Evolutionary conservation across 2,113 vertebrate species (phyloP).

Genomic region (Probosciger aterrimus): DNA sequence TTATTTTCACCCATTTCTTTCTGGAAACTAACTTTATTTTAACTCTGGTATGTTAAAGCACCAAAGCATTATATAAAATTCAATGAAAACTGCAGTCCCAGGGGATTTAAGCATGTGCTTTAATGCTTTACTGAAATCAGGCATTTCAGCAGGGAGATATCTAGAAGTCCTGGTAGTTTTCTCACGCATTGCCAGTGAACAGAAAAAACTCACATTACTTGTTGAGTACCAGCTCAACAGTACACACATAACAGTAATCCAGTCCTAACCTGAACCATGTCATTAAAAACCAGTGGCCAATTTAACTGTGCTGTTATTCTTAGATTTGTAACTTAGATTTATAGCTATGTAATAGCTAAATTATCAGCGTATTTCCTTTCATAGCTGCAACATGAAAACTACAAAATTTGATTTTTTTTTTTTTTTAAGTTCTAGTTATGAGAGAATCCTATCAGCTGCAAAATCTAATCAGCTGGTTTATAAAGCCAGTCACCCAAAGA

Average conservation of each 20-base stretch:
- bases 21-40: neutral
- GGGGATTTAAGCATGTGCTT: neutral
- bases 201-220: neutral
- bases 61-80: neutral
- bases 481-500: neutral
- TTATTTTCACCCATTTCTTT: neutral
- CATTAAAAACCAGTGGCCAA: neutral
- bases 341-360: neutral
- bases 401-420: neutral
- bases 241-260: neutral
- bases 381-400: neutral
- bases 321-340: neutral
- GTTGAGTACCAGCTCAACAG: neutral
- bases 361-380: neutral
- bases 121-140: neutral
- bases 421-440: neutral
- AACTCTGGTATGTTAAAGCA: neutral
- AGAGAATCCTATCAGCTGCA: neutral
- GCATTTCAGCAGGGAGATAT: neutral
- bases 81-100: neutral
- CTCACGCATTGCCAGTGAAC: neutral
- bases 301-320: neutral
- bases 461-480: neutral
- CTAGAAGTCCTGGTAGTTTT: neutral
- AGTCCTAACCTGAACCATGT: neutral